A percentile compares a stretch with the other conserved stretches of the same genome.
phyloP scores from a whole-genome alignment of 2,797 vertebrate genomes.

The Hoplostethus atlanticus region DNA sequence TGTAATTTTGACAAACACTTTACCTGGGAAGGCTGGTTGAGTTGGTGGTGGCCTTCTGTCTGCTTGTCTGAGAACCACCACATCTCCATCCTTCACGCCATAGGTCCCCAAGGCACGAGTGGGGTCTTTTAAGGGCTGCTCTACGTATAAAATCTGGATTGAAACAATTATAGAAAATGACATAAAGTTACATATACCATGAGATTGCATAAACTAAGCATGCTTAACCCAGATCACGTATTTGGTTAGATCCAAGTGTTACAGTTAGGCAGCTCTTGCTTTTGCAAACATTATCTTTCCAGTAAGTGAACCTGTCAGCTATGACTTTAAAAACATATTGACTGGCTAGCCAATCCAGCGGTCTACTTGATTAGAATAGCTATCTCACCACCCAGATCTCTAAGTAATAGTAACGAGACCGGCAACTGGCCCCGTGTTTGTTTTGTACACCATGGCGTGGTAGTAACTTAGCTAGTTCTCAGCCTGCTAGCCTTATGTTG shows the following conservation, averaged over 20 bases:
- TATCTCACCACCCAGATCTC: background rate
- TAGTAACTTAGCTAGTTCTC: background rate
- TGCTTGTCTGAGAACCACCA: conserved; percentile 93
- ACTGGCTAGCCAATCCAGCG: background rate
- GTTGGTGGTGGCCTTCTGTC: conserved; percentile 85
- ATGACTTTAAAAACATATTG: background rate
- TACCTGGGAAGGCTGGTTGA: conserved; percentile 86
- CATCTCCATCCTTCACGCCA: conserved; percentile 96
- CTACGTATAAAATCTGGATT: conserved; percentile 91
- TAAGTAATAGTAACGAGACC: too few relatives aligned
- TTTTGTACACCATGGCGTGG: too few relatives aligned
- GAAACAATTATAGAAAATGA: conserved; percentile 6
- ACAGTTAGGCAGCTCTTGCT: background rate
- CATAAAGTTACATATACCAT: background rate
- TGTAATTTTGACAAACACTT: conserved; percentile 3
- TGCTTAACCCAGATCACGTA: background rate
- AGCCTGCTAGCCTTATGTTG: background rate
- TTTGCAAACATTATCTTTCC: background rate
- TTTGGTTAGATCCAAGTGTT: too few relatives aligned
- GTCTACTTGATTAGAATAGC: background rate
- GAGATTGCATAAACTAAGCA: background rate
- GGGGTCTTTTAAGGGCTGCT: conserved; percentile 93
- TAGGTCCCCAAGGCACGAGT: conserved; percentile 94
- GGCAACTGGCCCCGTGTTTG: too few relatives aligned
- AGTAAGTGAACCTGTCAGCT: background rate